Conservation (phyloP, 2,797 vertebrate species). For the Pseudomugil tenellus region DNA sequence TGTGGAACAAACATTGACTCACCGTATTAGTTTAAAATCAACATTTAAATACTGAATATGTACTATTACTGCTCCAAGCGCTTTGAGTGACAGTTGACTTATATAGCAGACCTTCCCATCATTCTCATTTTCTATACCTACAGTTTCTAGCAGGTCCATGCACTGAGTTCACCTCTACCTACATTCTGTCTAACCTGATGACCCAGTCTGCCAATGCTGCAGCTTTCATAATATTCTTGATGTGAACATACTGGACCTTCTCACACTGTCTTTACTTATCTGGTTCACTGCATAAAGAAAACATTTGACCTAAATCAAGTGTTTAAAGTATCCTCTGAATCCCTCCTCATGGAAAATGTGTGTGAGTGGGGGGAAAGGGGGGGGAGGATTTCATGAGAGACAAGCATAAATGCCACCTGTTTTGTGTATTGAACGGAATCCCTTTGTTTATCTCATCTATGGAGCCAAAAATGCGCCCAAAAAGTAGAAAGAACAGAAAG, state of each 20-base stretch:
- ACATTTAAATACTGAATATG: neutral
- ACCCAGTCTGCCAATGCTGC: neutral
- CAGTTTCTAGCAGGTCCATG: neutral
- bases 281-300: neutral
- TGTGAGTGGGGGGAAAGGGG: too few species aligned
- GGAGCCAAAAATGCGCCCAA: neutral
- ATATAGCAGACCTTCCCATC: neutral
- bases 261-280: neutral
- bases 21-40: neutral
- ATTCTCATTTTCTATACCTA: neutral
- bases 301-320: neutral
- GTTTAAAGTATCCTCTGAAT: neutral
- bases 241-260: neutral
- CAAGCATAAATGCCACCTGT: neutral
- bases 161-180: neutral
- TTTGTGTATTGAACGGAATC: neutral
- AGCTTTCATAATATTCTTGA: neutral
- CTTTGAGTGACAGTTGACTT: slow-evolving; percentile 4
- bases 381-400: neutral
- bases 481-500: neutral
- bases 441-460: slow-evolving; percentile 1
- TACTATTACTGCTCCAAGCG: neutral
- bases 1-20: neutral
- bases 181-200: neutral
- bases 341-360: neutral